Evolutionary conservation across 2,113 vertebrate genomes (phyloP).

Genomic region (Empidonax alnorum): DNA sequence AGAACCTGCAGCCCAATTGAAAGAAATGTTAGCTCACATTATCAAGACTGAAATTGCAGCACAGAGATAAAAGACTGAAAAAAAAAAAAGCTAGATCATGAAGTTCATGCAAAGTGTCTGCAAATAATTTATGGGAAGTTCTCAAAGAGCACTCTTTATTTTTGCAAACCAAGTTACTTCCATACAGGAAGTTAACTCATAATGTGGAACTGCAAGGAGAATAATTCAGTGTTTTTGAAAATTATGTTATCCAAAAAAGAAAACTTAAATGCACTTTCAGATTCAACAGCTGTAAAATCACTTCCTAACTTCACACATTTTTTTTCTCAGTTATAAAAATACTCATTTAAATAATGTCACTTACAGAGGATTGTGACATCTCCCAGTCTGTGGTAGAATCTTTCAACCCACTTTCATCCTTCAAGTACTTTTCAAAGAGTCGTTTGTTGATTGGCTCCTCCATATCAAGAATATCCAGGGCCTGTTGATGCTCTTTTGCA

Average conservation of each 20-base stretch:
- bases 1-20: not conserved
- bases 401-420: slow-evolving; percentile 84
- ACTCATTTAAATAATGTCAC: not conserved
- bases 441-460: slow-evolving; percentile 92
- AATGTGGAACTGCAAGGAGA: not conserved
- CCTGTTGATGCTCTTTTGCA: slow-evolving; percentile 97
- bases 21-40: not conserved
- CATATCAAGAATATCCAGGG: slow-evolving; percentile 95
- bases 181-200: not conserved
- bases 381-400: slow-evolving; percentile 90
- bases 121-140: not conserved
- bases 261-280: not conserved
- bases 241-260: not conserved
- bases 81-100: not conserved
- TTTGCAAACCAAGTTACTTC: not conserved
- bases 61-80: not conserved
- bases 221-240: not conserved
- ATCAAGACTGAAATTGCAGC: not conserved
- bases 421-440: slow-evolving; percentile 86
- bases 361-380: slow-evolving; percentile 91
- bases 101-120: not conserved
- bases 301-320: not conserved
- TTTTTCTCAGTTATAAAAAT: not conserved
- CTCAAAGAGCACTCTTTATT: not conserved
- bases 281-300: not conserved